phyloP scores from a whole-genome alignment of 2,113 vertebrate species.

The Phasianus colchicus region DNA sequence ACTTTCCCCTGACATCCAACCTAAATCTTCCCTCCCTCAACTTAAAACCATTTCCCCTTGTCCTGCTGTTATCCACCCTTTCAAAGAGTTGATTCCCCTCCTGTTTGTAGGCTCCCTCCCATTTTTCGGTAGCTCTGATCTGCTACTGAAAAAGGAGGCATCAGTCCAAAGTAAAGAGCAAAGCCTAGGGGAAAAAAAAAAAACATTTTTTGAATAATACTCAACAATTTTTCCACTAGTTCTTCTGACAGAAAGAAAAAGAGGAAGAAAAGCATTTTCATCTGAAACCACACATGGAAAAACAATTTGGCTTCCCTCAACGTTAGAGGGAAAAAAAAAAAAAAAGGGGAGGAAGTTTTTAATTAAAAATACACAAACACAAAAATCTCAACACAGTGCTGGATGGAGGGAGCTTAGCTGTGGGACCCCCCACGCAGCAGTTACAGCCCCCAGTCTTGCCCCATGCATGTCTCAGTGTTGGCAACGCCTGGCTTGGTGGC shows the following conservation, averaged over 20 bases:
- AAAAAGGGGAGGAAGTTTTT: not conserved
- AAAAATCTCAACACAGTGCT: fast-evolving
- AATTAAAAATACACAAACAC: not conserved
- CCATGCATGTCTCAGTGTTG: not conserved
- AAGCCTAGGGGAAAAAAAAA: not conserved
- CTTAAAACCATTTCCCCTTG: no score
- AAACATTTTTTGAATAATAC: not conserved
- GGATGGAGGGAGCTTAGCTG: fast-evolving
- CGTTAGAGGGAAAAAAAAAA: not conserved
- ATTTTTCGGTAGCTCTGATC: not conserved
- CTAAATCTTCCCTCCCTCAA: no score
- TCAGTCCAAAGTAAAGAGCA: slow-evolving; percentile 30
- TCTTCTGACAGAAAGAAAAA: slow-evolving; percentile 5
- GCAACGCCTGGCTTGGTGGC: not conserved
- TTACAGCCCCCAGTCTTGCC: fast-evolving
- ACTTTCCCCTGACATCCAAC: no score
- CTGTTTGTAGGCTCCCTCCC: no score
- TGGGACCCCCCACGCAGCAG: not conserved
- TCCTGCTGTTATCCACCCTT: no score
- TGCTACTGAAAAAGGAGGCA: not conserved
- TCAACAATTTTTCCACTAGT: not conserved
- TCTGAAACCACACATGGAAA: slow-evolving; percentile 33
- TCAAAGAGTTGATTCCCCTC: no score
- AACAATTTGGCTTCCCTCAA: not conserved
- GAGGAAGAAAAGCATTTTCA: slow-evolving; percentile 22